Base-by-base conservation (phyloP, 2,113 vertebrate genomes). In the Sitta europaea region DNA sequence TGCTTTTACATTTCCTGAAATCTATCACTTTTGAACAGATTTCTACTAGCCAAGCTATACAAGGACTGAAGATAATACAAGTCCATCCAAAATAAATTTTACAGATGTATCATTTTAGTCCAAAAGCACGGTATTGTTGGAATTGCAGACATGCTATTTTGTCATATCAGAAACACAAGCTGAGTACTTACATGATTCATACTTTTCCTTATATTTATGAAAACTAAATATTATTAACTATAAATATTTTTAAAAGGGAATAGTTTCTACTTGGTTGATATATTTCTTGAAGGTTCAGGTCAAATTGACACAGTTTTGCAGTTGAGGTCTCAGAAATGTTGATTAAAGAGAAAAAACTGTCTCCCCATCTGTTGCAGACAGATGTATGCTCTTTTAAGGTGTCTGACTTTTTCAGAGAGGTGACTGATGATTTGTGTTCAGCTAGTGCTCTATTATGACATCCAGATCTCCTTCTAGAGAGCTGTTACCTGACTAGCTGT, bases 371-470 rank as follows among this genome's bases (percentile, higher is more conserved):
- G 35, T 63, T 89, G 27, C 24, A 91, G 72, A 71, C 43, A 86
- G 33, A 11, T 54, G 33, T 51, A 59, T 4, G 5, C n/a, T 83
- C 79, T 91, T 89, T 83, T 75, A 67, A 67, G 53, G 70, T 54
- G 55, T 54, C 33, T 91, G 76, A 62, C 43, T 75, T 75, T 58
- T 83, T 62, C 53, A 42, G n/a, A 57, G 47, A 89, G 33, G 55
- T 62, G 66, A n/a, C n/a, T 78, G 57, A 50, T 81, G 48, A 71
- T 86, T 71, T 88, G 12, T 79, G 67, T 89, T 86, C 36, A 71
- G 14, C n/a, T 70, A 3, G 2, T 86, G 47, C 27, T 83, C 17
- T 78, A 0, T 86, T 77, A 28, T 74, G 51, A 88, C 79, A 91
- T 62, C 28, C 61, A 93, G 24, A 82, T 86, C 38, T 51, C 57